Evolutionary conservation across 2,113 vertebrate species (phyloP).

Genomic region (Microcebus griseorufus): DNA sequence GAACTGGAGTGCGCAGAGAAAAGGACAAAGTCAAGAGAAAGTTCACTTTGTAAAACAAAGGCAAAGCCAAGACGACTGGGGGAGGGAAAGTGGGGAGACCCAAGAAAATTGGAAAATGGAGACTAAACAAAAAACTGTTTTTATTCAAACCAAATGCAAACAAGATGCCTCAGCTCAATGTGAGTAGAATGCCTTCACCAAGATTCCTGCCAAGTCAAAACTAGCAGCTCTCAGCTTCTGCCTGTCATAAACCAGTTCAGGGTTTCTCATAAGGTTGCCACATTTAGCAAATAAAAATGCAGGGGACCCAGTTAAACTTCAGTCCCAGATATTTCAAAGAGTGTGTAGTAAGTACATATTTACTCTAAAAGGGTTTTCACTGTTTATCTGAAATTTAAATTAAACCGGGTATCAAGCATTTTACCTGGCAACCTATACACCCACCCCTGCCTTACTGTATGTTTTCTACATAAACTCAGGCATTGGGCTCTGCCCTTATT

Average conservation of each 20-base stretch:
- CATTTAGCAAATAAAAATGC: background rate
- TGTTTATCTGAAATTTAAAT: slow-evolving; percentile 29
- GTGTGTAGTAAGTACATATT: background rate
- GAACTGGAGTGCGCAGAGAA: background rate
- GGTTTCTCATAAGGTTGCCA: background rate
- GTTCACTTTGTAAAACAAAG: background rate
- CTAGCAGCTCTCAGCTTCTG: background rate
- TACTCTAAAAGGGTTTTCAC: background rate
- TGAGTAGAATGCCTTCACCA: background rate
- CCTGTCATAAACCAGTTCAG: background rate
- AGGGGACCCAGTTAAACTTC: background rate
- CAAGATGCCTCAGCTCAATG: background rate
- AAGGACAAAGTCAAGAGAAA: slow-evolving; percentile 1
- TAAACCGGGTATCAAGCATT: background rate
- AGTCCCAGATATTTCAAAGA: background rate
- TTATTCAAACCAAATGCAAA: slow-evolving; percentile 33
- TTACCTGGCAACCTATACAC: background rate
- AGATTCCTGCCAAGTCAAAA: background rate
- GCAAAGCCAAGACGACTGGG: background rate
- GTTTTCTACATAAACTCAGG: background rate
- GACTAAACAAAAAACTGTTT: background rate
- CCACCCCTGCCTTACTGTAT: background rate
- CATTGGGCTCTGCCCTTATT: background rate
- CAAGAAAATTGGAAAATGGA: background rate
- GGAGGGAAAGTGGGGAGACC: background rate